phyloP scores from a whole-genome alignment of 2,888 invertebrate species.

The Iselma pallidipennis region DNA sequence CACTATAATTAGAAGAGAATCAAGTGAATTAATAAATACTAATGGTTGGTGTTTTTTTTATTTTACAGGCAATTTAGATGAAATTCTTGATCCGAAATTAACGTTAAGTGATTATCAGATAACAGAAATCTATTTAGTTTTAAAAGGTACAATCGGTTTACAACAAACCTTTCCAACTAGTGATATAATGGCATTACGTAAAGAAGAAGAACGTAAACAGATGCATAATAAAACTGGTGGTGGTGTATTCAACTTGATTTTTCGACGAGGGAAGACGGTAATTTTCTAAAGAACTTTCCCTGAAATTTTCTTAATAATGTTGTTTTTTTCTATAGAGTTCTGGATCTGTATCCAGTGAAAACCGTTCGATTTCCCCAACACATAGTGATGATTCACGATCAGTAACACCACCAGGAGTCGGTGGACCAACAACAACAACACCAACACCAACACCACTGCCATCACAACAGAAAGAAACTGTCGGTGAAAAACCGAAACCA shows the following conservation, averaged over 20 bases:
- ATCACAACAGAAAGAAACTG: slow-evolving; percentile 47
- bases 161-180: slow-evolving; percentile 54
- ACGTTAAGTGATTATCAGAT: slow-evolving; percentile 67
- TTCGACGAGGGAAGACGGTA: slow-evolving; percentile 56
- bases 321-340: slow-evolving; percentile 46
- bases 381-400: slow-evolving; percentile 63
- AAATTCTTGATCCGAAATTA: slow-evolving; percentile 62
- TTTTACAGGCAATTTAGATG: slow-evolving; percentile 62
- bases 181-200: slow-evolving; percentile 63
- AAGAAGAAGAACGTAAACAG: slow-evolving; percentile 62
- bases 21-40: no score
- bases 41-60: neutral
- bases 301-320: neutral
- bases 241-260: slow-evolving; percentile 61
- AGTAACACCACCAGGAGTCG: slow-evolving; percentile 51
- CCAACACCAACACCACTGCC: slow-evolving; percentile 32
- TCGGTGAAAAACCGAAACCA: slow-evolving; percentile 55
- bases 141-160: slow-evolving; percentile 58
- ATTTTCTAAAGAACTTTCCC: slow-evolving; percentile 15
- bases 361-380: slow-evolving; percentile 61
- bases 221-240: slow-evolving; percentile 57
- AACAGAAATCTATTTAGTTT: slow-evolving; percentile 66
- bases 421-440: slow-evolving; percentile 30
- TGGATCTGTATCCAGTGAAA: slow-evolving; percentile 54
- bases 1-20: no score